phyloP scores from a whole-genome alignment of 2,797 vertebrate species.

The Enteromius afrohamiltoni region DNA sequence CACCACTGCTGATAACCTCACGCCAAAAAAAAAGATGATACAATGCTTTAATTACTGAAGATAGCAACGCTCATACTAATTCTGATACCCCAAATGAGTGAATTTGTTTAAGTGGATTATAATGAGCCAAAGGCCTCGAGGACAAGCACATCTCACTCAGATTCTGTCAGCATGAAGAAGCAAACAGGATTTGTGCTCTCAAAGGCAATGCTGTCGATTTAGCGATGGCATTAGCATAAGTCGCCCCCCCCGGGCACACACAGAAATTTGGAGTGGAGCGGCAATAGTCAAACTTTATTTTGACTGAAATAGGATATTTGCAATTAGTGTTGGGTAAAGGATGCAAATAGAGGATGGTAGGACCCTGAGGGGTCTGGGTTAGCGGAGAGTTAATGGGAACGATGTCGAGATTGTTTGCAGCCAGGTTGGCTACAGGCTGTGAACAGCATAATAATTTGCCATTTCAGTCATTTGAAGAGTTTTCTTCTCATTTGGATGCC shows the following conservation, averaged over 20 bases:
- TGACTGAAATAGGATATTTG: conserved; percentile 51
- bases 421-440: conserved; percentile 46
- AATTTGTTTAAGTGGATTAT: conserved; percentile 56
- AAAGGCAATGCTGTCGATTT: conserved; percentile 60
- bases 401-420: conserved; percentile 34
- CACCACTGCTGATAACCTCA: conserved; percentile 30
- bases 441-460: conserved; percentile 54
- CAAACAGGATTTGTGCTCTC: conserved; percentile 57
- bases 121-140: conserved; percentile 58
- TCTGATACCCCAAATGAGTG: conserved; percentile 40
- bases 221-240: conserved; percentile 65
- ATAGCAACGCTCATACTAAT: conserved; percentile 40
- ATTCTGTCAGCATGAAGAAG: conserved; percentile 61
- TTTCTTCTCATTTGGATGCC: conserved; percentile 24
- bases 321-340: conserved; percentile 45
- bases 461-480: conserved; percentile 43
- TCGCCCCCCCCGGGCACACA: conserved; percentile 54
- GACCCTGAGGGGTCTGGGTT: conserved; percentile 36
- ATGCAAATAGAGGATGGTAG: conserved; percentile 37
- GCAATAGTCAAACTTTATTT: conserved; percentile 63
- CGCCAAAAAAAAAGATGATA: conserved; percentile 36
- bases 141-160: conserved; percentile 56
- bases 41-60: conserved; percentile 53
- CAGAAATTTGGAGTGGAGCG: conserved; percentile 56
- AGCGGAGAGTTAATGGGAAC: conserved; percentile 35